Evolutionary conservation across 2,113 vertebrate species (phyloP).

Genomic region (Hippoglossus stenolepis): DNA sequence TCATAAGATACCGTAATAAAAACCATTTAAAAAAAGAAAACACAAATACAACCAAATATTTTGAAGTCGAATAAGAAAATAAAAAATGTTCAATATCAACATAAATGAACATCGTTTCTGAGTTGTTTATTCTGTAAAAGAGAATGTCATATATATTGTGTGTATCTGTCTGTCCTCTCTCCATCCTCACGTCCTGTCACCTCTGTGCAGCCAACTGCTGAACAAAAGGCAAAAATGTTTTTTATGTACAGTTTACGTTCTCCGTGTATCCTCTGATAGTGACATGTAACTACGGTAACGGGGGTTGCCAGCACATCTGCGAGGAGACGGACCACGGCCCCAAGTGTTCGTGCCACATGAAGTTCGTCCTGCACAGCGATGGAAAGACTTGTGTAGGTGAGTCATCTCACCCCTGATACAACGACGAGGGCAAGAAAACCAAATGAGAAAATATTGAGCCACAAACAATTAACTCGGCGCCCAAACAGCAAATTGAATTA

Average conservation of each 20-base stretch:
- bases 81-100: too few species aligned
- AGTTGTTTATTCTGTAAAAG: too few species aligned
- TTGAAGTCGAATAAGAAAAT: too few species aligned
- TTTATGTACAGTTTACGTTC: neutral
- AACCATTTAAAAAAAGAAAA: too few species aligned
- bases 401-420: conserved; percentile 70
- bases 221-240: too few species aligned
- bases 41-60: too few species aligned
- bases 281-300: conserved; percentile 99
- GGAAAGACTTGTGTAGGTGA: conserved; percentile 98
- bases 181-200: too few species aligned
- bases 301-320: conserved; percentile 97
- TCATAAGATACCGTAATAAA: too few species aligned
- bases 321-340: conserved; percentile 96
- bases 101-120: too few species aligned
- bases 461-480: conserved; percentile 19
- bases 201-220: too few species aligned
- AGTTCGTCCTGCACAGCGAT: conserved; percentile 93
- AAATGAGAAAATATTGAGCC: conserved; percentile 26
- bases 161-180: too few species aligned
- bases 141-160: too few species aligned
- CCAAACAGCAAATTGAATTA: conserved; percentile 24
- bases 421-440: conserved; percentile 15
- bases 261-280: conserved; percentile 80
- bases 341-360: conserved; percentile 95